These are phyloP conservation scores for Mycteria americana DNA, from an alignment of 2,797 vertebrate species.

Conservation along the genomic window DNA sequence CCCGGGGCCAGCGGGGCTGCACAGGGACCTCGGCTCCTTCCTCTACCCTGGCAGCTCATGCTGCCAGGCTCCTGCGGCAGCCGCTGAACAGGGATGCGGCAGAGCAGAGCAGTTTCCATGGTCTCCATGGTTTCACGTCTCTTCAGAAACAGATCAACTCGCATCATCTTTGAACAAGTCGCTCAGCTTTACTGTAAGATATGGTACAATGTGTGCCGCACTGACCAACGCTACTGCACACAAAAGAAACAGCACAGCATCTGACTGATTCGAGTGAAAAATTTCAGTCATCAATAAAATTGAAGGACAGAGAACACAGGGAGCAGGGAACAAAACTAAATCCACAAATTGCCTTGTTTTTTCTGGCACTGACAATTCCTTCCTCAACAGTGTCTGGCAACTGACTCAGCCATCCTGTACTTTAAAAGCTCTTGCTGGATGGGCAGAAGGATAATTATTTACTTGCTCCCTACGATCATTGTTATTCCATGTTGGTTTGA, in stretches of 20 bases:
- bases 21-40: background rate
- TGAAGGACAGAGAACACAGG: background rate
- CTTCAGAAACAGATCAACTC: background rate
- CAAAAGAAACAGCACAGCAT: background rate
- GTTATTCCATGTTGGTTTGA: background rate
- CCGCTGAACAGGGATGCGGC: background rate
- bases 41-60: background rate
- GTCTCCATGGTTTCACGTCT: constrained; percentile 23
- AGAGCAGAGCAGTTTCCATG: background rate
- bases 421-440: background rate
- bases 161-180: background rate
- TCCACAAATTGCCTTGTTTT: background rate
- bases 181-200: background rate
- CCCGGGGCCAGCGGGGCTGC: background rate
- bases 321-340: background rate
- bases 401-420: background rate
- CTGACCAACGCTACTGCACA: background rate
- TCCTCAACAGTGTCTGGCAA: background rate
- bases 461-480: background rate
- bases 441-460: background rate
- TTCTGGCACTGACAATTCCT: background rate
- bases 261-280: background rate
- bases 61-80: background rate
- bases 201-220: fast-evolving
- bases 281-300: background rate